Evolutionary conservation across 2,113 vertebrate species (phyloP).

Genomic region (Nothocercus nigrocapillus): DNA sequence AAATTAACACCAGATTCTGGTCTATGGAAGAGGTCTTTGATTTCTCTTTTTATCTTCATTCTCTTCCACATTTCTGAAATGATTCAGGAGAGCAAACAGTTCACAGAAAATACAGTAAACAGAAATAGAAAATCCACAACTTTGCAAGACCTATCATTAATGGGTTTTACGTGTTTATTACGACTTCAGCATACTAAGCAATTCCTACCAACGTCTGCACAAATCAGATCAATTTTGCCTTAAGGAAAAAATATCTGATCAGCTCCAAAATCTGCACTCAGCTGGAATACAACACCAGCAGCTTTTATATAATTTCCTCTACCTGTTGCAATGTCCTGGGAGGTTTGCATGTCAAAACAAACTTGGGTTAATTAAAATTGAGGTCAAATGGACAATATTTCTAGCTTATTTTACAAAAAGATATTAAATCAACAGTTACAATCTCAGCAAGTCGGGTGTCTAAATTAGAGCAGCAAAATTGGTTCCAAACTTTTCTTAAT

Average conservation of each 20-base stretch:
- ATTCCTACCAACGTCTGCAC: background rate
- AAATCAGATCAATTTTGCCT: slow-evolving; percentile 13
- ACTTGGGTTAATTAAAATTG: slow-evolving; percentile 20
- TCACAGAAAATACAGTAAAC: background rate
- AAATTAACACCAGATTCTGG: background rate
- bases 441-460: background rate
- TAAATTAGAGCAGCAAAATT: background rate
- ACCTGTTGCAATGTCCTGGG: background rate
- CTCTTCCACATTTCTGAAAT: background rate
- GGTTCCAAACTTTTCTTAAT: background rate
- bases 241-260: slow-evolving; percentile 15
- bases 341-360: background rate
- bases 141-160: background rate
- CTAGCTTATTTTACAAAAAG: background rate
- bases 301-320: background rate
- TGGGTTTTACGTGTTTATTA: background rate
- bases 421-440: background rate
- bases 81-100: background rate
- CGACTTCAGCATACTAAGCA: background rate
- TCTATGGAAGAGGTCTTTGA: fast-evolving
- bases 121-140: background rate
- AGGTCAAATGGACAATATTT: background rate
- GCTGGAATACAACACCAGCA: background rate
- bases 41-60: background rate
- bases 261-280: background rate